These are phyloP conservation scores for Mactra quadrangularis DNA, from an alignment of 1,140 invertebrate species.

Conservation along the genomic window DNA sequence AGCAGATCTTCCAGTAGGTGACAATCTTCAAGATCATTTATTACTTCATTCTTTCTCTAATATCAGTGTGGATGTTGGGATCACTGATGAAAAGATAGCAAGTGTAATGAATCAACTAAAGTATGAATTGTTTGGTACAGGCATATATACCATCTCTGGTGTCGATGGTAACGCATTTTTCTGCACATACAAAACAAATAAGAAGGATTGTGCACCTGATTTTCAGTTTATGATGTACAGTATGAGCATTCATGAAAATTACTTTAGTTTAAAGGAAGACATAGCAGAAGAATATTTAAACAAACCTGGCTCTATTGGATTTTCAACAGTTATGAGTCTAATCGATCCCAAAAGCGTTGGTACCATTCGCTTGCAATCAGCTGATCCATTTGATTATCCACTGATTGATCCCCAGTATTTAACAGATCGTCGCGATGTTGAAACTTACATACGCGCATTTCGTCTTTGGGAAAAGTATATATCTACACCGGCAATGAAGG, in stretches of 20 bases:
- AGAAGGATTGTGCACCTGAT: conserved; percentile 47
- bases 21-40: conserved; percentile 92
- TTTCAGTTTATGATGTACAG: conserved; percentile 36
- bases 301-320: not conserved
- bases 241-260: conserved; percentile 1
- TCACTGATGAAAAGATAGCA: conserved; percentile 54
- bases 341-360: conserved; percentile 75
- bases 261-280: conserved; percentile 21
- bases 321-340: conserved; percentile 6
- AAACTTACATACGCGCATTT: conserved; percentile 65
- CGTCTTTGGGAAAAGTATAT: conserved; percentile 63
- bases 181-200: conserved; percentile 20
- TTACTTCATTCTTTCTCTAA: conserved; percentile 56
- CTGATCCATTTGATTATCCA: conserved; percentile 91
- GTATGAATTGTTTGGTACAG: conserved; percentile 68
- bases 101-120: conserved; percentile 56
- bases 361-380: conserved; percentile 76
- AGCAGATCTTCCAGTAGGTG: conserved; percentile 91
- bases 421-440: conserved; percentile 65
- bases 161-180: conserved; percentile 14
- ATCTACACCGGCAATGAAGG: conserved; percentile 56
- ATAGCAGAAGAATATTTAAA: conserved; percentile 19
- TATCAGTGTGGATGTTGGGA: conserved; percentile 58
- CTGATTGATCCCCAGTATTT: conserved; percentile 89
- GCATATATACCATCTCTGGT: conserved; percentile 41